Conservation (phyloP, 2,888 invertebrate genomes). For the Cataglyphis altisquamis region DNA sequence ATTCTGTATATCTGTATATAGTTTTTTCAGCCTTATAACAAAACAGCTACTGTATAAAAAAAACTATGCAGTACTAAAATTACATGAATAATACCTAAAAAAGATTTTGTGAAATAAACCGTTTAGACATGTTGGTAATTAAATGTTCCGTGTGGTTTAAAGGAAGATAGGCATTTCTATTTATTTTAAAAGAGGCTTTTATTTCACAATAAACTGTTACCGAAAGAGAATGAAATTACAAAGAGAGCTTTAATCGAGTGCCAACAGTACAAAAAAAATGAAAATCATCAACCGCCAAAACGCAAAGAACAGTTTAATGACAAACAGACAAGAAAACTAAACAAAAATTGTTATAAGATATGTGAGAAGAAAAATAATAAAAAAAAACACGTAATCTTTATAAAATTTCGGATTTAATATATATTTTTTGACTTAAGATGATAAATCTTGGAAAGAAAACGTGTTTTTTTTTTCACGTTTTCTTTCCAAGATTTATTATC, state of each 20-base stretch:
- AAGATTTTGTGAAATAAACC: not conserved
- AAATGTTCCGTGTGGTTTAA: conserved; percentile 7
- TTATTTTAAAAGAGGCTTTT: conserved; percentile 22
- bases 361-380: not conserved
- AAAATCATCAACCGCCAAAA: conserved; percentile 13
- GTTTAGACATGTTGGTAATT: not conserved
- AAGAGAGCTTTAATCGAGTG: conserved; percentile 30
- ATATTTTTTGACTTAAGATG: not conserved
- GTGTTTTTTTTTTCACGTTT: no score
- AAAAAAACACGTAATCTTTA: not conserved
- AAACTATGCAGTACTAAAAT: not conserved
- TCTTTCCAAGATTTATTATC: not conserved
- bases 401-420: not conserved
- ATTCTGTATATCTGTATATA: not conserved
- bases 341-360: not conserved
- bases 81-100: not conserved
- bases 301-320: conserved; percentile 9
- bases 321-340: not conserved
- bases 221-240: conserved; percentile 25
- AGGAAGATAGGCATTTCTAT: conserved; percentile 20
- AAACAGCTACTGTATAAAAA: not conserved
- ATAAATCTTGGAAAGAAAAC: not conserved
- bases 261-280: conserved; percentile 12
- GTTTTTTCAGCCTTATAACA: not conserved
- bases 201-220: conserved; percentile 5